Conservation (phyloP, 1,140 invertebrate species). For the Drosophila suzukii region DNA sequence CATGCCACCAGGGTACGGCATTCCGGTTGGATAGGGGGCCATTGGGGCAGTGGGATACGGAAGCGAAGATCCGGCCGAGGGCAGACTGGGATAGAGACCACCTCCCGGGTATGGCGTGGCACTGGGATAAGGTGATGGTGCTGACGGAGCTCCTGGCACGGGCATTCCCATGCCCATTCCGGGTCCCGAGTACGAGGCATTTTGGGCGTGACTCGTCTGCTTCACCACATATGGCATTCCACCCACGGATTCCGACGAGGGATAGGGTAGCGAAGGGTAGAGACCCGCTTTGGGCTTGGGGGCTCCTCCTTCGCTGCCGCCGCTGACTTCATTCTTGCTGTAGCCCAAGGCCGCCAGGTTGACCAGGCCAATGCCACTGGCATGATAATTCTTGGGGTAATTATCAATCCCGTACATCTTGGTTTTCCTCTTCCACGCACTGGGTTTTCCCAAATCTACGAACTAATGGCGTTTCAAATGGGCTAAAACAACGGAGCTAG, state of each 20-base stretch:
- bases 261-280: constrained; percentile 77
- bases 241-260: constrained; percentile 58
- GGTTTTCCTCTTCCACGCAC: constrained; percentile 1
- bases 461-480: constrained; percentile 39
- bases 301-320: constrained; percentile 6
- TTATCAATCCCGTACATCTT: constrained; percentile 77
- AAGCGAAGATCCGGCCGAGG: constrained; percentile 24
- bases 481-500: constrained; percentile 25
- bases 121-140: constrained; percentile 42
- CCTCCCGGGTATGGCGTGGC: constrained; percentile 54
- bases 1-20: constrained; percentile 33
- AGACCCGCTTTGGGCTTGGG: constrained; percentile 62
- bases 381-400: constrained; percentile 83
- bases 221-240: constrained; percentile 72
- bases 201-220: constrained; percentile 60
- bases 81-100: constrained; percentile 54
- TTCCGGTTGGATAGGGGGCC: constrained; percentile 32
- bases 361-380: constrained; percentile 79
- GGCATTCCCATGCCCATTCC: constrained; percentile 46
- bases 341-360: constrained; percentile 79
- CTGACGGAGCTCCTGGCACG: constrained; percentile 36
- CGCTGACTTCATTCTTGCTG: constrained; percentile 73
- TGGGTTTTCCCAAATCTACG: constrained; percentile 24
- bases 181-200: constrained; percentile 38
- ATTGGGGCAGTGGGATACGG: constrained; percentile 56